Conservation (phyloP, 2,888 invertebrate species). For the Sturmia bella region DNA sequence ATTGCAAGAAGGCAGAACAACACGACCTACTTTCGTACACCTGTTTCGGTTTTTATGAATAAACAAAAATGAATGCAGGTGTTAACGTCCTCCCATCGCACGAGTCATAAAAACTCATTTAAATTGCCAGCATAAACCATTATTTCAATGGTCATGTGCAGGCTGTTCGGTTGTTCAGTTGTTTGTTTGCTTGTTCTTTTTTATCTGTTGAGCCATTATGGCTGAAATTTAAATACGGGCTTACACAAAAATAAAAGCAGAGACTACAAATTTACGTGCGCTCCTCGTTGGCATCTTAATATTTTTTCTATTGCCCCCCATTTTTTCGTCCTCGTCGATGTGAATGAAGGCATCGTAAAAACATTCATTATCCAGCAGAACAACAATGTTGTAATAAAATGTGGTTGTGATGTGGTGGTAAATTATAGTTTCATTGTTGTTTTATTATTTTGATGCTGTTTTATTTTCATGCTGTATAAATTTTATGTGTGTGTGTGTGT, state of each 20-base stretch:
- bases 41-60: not conserved
- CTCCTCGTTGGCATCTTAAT: conserved; percentile 16
- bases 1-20: not conserved
- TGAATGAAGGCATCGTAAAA: not conserved
- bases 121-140: conserved; percentile 41
- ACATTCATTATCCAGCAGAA: conserved; percentile 13
- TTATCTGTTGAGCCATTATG: conserved; percentile 14
- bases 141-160: conserved; percentile 34
- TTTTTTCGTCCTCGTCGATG: not conserved
- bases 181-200: not conserved
- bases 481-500: not conserved
- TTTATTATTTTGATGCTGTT: conserved; percentile 9
- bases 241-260: not conserved
- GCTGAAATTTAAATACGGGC: conserved; percentile 10
- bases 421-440: conserved; percentile 51
- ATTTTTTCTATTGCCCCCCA: not conserved
- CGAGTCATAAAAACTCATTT: conserved; percentile 32
- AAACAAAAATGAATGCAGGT: conserved; percentile 16
- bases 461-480: not conserved
- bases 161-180: not conserved
- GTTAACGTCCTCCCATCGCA: conserved; percentile 16
- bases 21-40: not conserved
- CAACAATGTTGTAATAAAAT: conserved; percentile 40
- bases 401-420: conserved; percentile 34
- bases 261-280: conserved; percentile 6